Evolutionary conservation across 2,888 invertebrate species (phyloP), one percentile per base, ranked within the genome.

Genomic region (Leucoptera coffeella): DNA sequence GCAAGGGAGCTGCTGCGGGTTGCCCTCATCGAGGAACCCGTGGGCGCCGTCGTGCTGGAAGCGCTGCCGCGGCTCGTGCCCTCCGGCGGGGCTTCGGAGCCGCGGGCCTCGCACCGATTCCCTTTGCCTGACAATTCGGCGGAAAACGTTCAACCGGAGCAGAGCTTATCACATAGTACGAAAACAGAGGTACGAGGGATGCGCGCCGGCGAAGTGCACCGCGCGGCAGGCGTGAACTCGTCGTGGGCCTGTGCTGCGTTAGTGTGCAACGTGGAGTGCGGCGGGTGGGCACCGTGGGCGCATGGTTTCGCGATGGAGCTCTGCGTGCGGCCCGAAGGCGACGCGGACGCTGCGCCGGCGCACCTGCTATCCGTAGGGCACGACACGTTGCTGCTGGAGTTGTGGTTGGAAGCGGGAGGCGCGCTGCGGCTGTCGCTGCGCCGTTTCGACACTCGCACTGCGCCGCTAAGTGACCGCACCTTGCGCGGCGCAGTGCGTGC

Each of bases 341-440:
- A 14, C 15, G 20, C 13, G 22, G 6, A 14, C 23, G 13, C 23
- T 14, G n/a, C 25, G 29, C 7, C 17, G 25, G 50, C 75, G 34
- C 80, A 80, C 41, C 52, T 80, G 27, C 41, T 80, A 35, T 79
- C 80, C 0, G 45, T 80, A 22, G 80, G 80, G 2, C 77, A 77
- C 42, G 79, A 79, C 40, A 71, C 74, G 28, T 57, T 80, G 30
- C 64, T 77, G 38, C 47, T 80, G 32, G 80, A 80, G 47, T 50
- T 71, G 31, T 80, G 80, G 80, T 51, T 75, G 14, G 73, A 78
- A 33, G 52, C 72, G 11, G 45, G 36, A 40, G 50, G 56, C 35
- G 61, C 23, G 13, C 23, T 23, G 14, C 5, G n/a, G 12, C 14
- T 23, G 13, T 14, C 13, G 8, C 23, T 23, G 23, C n/a, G 13